phyloP scores from a whole-genome alignment of 2,797 vertebrate species.

The Aldrovandia affinis region DNA sequence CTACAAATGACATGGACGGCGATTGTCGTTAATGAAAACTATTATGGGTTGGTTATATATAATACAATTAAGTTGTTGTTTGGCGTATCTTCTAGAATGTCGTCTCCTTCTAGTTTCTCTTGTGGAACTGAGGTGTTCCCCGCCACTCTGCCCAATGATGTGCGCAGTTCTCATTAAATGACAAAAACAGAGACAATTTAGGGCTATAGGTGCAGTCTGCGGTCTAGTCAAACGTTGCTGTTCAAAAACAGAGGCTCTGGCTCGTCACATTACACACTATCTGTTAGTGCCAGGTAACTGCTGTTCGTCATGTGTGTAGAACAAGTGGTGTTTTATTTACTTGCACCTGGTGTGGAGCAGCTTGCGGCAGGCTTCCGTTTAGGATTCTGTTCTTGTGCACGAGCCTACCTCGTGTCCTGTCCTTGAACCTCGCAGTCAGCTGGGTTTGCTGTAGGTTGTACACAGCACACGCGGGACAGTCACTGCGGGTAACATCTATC shows the following conservation, averaged over 20 bases:
- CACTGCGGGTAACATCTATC: not conserved
- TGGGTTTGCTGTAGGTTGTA: not conserved
- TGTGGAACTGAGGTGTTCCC: not conserved
- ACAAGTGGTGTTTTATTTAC: not conserved
- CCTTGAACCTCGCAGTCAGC: not conserved
- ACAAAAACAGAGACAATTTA: not conserved
- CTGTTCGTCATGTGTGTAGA: not conserved
- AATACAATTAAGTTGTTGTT: no score
- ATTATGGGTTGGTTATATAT: no score
- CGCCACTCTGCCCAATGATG: not conserved
- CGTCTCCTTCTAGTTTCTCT: not conserved
- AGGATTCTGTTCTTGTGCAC: not conserved
- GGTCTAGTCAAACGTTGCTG: no score
- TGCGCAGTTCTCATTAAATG: not conserved
- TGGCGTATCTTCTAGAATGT: no score
- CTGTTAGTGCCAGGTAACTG: not conserved
- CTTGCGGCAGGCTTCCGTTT: not conserved
- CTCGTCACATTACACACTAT: not conserved
- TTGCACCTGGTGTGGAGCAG: not conserved
- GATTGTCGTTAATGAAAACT: no score
- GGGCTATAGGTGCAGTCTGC: not conserved
- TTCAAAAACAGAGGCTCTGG: not conserved
- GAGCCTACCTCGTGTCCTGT: not conserved
- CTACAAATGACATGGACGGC: no score
- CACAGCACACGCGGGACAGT: not conserved